phyloP scores from a whole-genome alignment of 2,888 invertebrate species.

The Gasteruption jaculator region DNA sequence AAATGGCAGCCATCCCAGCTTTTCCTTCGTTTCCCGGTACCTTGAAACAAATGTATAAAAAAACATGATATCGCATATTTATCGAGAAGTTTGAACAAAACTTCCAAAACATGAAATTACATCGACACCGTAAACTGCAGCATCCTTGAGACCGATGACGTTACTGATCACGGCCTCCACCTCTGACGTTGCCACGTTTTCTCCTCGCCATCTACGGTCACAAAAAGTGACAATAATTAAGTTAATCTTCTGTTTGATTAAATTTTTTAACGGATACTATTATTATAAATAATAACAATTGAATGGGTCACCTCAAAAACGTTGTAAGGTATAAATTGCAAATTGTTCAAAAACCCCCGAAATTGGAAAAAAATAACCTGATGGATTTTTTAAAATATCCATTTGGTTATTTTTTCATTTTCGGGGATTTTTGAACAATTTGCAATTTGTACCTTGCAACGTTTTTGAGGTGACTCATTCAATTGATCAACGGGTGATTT shows the following conservation, averaged over 20 bases:
- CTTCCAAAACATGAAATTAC: conserved; percentile 53
- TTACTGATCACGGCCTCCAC: conserved; percentile 87
- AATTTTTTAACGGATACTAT: background rate
- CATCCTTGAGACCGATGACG: conserved; percentile 68
- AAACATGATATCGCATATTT: background rate
- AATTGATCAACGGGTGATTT: too few species aligned
- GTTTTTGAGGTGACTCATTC: too few species aligned
- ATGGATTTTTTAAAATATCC: too few species aligned
- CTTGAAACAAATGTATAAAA: conserved; percentile 49
- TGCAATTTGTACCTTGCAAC: too few species aligned
- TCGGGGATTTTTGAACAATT: too few species aligned
- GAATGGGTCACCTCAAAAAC: too few species aligned
- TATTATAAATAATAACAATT: too few species aligned
- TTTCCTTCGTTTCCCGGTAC: conserved; percentile 77
- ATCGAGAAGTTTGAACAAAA: background rate
- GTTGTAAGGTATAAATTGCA: too few species aligned
- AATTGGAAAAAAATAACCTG: too few species aligned
- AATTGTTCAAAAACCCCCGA: too few species aligned
- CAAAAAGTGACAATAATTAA: conserved; percentile 2
- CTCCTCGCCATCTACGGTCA: conserved; percentile 77
- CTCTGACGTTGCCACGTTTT: conserved; percentile 95
- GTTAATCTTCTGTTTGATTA: background rate
- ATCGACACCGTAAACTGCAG: conserved; percentile 88
- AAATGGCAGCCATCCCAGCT: conserved; percentile 91
- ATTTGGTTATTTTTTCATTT: too few species aligned